A percentile compares a stretch with the other conserved stretches of the same genome.
Conservation (phyloP, 1,140 invertebrate species). For the Pentalonia nigronervosa region DNA sequence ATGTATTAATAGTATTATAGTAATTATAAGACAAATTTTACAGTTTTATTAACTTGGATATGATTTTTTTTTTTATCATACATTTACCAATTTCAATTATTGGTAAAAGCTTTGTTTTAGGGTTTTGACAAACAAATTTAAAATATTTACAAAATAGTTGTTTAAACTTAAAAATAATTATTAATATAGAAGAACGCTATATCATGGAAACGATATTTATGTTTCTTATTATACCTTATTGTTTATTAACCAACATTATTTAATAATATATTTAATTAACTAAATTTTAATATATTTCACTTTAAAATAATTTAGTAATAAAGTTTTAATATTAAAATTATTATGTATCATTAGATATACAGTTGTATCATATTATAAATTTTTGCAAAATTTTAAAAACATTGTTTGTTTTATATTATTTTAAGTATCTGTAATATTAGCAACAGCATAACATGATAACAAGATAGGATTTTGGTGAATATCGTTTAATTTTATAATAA, state of each 20-base stretch:
- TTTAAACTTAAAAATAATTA: not conserved
- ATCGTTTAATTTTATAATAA: not conserved
- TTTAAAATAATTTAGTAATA: not conserved
- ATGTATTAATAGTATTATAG: no score
- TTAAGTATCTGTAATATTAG: not conserved
- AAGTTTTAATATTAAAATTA: not conserved
- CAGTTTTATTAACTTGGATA: not conserved
- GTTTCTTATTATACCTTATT: no score
- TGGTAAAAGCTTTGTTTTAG: not conserved
- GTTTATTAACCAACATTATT: not conserved
- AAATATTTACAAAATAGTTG: not conserved
- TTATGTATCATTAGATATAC: not conserved
- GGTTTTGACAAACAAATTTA: not conserved
- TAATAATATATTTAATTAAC: not conserved
- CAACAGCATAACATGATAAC: not conserved
- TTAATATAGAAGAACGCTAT: not conserved
- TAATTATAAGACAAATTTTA: no score
- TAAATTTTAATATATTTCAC: not conserved
- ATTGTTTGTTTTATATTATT: not conserved
- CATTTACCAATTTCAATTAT: not conserved
- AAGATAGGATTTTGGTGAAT: not conserved
- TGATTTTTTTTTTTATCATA: not conserved
- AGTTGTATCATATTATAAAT: not conserved
- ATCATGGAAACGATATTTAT: no score
- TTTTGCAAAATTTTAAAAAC: not conserved